A percentile compares a stretch with the other conserved stretches of the same genome.
Conservation (phyloP, 1,140 invertebrate genomes). For the Brachionus paranguensis region DNA sequence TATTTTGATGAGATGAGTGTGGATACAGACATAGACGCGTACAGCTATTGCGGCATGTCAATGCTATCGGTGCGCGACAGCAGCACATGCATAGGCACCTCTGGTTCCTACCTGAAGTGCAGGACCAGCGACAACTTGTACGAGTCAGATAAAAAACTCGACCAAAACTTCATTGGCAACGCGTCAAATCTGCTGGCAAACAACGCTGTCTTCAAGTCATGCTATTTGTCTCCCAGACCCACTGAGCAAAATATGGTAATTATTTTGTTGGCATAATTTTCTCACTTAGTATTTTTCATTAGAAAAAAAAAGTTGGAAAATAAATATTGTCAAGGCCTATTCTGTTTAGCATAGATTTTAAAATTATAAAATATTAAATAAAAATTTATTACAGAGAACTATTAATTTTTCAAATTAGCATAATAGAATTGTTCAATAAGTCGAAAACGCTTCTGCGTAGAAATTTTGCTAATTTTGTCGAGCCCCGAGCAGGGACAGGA, state of each 20-base stretch:
- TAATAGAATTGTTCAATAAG: not conserved
- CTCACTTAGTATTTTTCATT: too few relatives aligned
- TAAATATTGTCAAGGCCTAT: not conserved
- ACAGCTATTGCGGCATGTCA: not conserved
- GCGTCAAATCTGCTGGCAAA: not conserved
- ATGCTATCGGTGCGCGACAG: not conserved
- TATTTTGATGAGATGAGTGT: not conserved
- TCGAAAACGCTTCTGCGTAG: not conserved
- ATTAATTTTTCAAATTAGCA: not conserved
- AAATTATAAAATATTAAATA: not conserved
- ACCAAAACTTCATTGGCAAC: not conserved
- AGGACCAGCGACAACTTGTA: constrained; percentile 9
- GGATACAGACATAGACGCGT: not conserved
- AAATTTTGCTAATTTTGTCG: not conserved
- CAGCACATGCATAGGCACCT: not conserved
- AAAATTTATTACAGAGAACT: not conserved
- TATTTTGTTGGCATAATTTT: not conserved
- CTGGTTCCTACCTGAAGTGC: not conserved
- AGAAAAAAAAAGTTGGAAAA: not conserved
- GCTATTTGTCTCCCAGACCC: not conserved
- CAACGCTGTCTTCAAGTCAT: not conserved
- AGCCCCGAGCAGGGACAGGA: not conserved
- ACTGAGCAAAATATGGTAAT: not conserved
- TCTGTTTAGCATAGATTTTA: not conserved
- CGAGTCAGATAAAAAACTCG: not conserved